These are phyloP conservation scores for Zele albiditarsus DNA, from an alignment of 2,888 invertebrate species.

Conservation along the genomic window DNA sequence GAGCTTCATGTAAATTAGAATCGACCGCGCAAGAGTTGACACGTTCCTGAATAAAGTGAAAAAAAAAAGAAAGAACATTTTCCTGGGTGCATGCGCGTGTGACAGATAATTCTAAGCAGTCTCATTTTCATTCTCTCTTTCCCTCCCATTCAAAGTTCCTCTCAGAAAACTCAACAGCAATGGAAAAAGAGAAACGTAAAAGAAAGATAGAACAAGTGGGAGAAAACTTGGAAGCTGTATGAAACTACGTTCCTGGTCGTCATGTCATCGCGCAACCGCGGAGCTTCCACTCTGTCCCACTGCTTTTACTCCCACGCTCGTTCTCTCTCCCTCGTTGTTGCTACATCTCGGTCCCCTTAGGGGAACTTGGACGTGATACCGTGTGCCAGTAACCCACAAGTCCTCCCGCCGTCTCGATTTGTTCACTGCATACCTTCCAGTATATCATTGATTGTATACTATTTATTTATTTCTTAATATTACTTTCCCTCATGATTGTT, in stretches of 20 bases:
- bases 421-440: conserved; percentile 60
- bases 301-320: conserved; percentile 12
- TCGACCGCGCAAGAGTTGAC: conserved; percentile 40
- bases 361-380: conserved; percentile 58
- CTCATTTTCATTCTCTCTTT: conserved; percentile 17
- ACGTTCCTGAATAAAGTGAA: conserved; percentile 49
- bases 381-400: conserved; percentile 71
- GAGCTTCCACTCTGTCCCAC: conserved; percentile 10
- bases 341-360: conserved; percentile 36
- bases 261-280: conserved; percentile 40
- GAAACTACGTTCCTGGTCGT: conserved; percentile 41
- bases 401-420: conserved; percentile 63
- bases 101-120: background rate
- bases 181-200: background rate
- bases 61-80: background rate
- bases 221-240: conserved; percentile 15
- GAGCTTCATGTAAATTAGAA: conserved; percentile 47
- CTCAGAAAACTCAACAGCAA: conserved; percentile 2
- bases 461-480: background rate
- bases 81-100: conserved; percentile 17
- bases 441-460: conserved; percentile 38
- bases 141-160: conserved; percentile 8
- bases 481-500: background rate
- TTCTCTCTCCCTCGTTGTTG: conserved; percentile 19
- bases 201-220: background rate